Conservation (phyloP, 2,113 vertebrate species). For the Circaetus cinerascens region DNA sequence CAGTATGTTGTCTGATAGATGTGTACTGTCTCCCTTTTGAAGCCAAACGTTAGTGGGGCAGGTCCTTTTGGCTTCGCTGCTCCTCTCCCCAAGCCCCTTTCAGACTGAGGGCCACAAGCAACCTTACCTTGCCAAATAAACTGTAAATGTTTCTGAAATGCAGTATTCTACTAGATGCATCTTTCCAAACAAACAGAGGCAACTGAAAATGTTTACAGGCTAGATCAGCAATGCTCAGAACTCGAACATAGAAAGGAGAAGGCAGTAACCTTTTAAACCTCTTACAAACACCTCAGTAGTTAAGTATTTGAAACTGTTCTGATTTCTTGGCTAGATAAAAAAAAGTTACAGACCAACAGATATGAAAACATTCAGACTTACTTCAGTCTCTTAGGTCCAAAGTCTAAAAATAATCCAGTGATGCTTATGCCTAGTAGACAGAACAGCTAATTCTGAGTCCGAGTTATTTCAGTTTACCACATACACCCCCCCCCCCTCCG, state of each 20-base stretch:
- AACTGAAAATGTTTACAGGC: background rate
- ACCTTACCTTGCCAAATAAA: background rate
- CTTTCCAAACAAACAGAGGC: background rate
- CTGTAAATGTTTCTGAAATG: background rate
- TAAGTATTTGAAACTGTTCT: background rate
- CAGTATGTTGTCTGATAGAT: background rate
- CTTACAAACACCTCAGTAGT: background rate
- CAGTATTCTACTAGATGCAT: background rate
- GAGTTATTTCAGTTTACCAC: background rate
- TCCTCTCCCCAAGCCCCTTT: background rate
- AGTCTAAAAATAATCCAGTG: background rate
- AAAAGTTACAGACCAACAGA: background rate
- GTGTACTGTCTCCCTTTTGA: background rate
- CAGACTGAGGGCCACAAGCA: background rate
- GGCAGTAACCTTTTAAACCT: background rate
- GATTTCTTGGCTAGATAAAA: background rate
- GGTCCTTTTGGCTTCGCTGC: background rate
- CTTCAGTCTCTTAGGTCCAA: background rate
- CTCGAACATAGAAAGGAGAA: background rate
- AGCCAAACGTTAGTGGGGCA: background rate
- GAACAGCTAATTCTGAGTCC: background rate
- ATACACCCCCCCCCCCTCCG: accelerated
- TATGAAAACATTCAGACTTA: background rate
- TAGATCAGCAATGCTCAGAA: background rate
- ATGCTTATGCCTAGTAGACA: background rate